A percentile compares a stretch with the other conserved stretches of the same genome.
Evolutionary conservation across 1,140 invertebrate species (phyloP).

Genomic region (Oryzaephilus surinamensis): DNA sequence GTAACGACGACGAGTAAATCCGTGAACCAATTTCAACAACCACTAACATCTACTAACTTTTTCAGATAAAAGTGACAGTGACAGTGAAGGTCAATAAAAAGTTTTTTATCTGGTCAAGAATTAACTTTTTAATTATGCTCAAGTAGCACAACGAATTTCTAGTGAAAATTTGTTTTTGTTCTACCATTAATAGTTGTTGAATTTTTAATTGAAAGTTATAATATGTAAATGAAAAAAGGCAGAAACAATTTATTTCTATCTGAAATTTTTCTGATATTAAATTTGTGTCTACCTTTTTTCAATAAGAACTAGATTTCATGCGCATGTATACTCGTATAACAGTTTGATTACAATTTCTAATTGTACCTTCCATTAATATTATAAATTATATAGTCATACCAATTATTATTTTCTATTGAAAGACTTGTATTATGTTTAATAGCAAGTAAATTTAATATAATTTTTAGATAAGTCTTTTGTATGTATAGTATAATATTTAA

Average conservation of each 20-base stretch:
- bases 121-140: constrained; percentile 14
- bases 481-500: constrained; percentile 7
- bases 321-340: constrained; percentile 6
- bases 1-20: constrained; percentile 41
- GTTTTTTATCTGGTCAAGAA: constrained; percentile 26
- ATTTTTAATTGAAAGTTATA: no score
- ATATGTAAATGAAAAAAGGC: no score
- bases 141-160: constrained; percentile 21
- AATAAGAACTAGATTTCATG: no score
- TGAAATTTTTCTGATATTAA: constrained; percentile 9
- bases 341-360: constrained; percentile 6
- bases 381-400: no score
- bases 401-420: no score
- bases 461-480: constrained; percentile 5
- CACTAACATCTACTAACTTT: constrained; percentile 31
- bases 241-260: constrained; percentile 8
- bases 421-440: no score
- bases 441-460: constrained; percentile 6
- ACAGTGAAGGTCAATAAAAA: constrained; percentile 70
- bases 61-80: constrained; percentile 85
- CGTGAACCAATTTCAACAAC: not conserved
- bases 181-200: constrained; percentile 17
- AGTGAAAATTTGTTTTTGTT: constrained; percentile 19
- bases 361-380: constrained; percentile 6
- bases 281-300: no score